Percentiles rank a stretch among this genome's conserved stretches.
Conservation (phyloP, 2,797 vertebrate genomes). For the Muscicapa comitata region DNA sequence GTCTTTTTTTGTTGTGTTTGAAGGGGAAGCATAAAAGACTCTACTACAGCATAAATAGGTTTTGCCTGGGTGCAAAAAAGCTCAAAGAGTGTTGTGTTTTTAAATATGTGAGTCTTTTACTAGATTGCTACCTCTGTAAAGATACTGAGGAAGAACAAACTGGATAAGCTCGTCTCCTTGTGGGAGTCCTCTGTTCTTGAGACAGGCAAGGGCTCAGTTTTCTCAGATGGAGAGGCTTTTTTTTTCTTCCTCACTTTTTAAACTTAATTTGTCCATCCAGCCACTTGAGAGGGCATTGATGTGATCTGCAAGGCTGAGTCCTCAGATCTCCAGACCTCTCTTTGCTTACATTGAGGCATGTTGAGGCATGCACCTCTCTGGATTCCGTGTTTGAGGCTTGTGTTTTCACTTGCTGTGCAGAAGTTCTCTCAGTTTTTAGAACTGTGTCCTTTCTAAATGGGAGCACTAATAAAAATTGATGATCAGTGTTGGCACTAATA, state of each 20-base stretch:
- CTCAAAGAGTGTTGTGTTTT: not conserved
- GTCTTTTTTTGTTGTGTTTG: not conserved
- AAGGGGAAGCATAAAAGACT: not conserved
- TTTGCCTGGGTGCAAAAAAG: not conserved
- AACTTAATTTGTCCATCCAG: not conserved
- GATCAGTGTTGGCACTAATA: not conserved
- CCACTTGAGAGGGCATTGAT: not conserved
- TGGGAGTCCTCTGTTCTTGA: not conserved
- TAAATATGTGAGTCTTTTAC: not conserved
- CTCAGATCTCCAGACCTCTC: not conserved
- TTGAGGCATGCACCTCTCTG: not conserved
- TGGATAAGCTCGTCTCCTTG: not conserved
- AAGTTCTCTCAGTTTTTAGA: not conserved
- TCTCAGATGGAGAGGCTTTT: not conserved
- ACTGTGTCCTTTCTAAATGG: not conserved
- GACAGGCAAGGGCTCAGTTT: not conserved
- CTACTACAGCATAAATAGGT: not conserved
- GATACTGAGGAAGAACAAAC: not conserved
- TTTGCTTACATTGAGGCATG: accelerated
- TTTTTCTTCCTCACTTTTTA: accelerated
- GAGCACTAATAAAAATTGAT: not conserved
- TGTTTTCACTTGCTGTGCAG: not conserved
- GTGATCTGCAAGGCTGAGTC: not conserved
- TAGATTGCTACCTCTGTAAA: not conserved
- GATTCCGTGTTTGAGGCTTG: not conserved